Base-by-base conservation (phyloP, 2,888 invertebrate species). In the Tyria jacobaeae region DNA sequence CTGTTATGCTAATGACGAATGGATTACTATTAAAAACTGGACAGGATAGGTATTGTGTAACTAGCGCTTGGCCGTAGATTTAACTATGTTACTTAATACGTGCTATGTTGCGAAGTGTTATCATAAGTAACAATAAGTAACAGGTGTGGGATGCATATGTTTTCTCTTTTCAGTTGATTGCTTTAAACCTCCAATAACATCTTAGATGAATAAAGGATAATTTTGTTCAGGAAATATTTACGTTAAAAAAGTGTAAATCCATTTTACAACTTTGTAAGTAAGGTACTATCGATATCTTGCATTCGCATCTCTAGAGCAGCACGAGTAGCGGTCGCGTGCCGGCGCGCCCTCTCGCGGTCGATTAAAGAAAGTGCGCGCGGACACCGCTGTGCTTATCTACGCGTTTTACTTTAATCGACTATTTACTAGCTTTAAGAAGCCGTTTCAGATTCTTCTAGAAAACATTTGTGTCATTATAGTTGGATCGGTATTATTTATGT, bases 291-390 rank as follows among this genome's bases (percentile, higher is more conserved):
- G 68, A 70, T 56, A 73, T 57, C 34, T 24, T 3, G 21, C 3
- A 21, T 37, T 51, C 73, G 35, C 81, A 66, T 68, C 78, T 47
- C 84, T 87, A 80, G 54, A 61, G 57, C 68, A 75, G 82, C 82
- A 85, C 85, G 88, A 89, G 89, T 88, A 88, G 89, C 87, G 87
- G 92, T 91, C 92, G 92, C 92, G 92, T 91, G 92, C 90, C 90
- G 80, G 85, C 87, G 87, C 85, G 85, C 88, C 86, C 85, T 82
- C 86, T 81, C 75, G 78, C 78, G 76, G 80, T 70, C 75, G 74
- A 70, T 75, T 78, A 83, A 84, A 84, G 89, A 89, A 89, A 90
- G 90, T 88, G 68, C 72, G 67, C 76, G 72, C 76, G 68, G 70
- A 72, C 70, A 71, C 71, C 66, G 67, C 69, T 71, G 66, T 67